phyloP scores from a whole-genome alignment of 1,140 invertebrate species.

The Zaprionus capensis region DNA sequence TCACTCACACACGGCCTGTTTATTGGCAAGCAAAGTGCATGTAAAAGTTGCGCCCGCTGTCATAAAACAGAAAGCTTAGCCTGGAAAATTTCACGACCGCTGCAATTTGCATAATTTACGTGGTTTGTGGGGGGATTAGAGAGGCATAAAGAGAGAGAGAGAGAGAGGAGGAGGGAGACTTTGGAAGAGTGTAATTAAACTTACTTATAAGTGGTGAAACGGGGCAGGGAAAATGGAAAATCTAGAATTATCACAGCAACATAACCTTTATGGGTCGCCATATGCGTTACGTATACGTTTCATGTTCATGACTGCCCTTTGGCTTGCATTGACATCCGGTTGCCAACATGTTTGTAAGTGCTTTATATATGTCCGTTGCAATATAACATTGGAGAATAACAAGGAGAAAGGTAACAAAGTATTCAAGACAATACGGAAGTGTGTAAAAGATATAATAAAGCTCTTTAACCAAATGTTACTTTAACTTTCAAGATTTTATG shows the following conservation, averaged over 20 bases:
- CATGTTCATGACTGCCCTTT: background rate
- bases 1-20: constrained; percentile 6
- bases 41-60: constrained; percentile 25
- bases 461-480: background rate
- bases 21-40: constrained; percentile 36
- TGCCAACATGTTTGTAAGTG: background rate
- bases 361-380: background rate
- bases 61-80: constrained; percentile 24
- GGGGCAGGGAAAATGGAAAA: background rate
- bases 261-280: background rate
- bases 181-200: constrained; percentile 5
- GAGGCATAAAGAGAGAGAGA: background rate
- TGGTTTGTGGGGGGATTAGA: background rate
- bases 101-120: constrained; percentile 41
- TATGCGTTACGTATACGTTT: constrained; percentile 11
- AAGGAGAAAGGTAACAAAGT: background rate
- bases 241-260: constrained; percentile 2
- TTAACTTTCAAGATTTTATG: background rate
- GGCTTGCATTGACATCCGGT: background rate
- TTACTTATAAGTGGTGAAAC: background rate
- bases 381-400: background rate
- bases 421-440: background rate
- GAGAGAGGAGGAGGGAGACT: background rate
- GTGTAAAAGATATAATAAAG: background rate
- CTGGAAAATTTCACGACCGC: constrained; percentile 34